phyloP scores from a whole-genome alignment of 2,888 invertebrate species.

The Drepana falcataria region DNA sequence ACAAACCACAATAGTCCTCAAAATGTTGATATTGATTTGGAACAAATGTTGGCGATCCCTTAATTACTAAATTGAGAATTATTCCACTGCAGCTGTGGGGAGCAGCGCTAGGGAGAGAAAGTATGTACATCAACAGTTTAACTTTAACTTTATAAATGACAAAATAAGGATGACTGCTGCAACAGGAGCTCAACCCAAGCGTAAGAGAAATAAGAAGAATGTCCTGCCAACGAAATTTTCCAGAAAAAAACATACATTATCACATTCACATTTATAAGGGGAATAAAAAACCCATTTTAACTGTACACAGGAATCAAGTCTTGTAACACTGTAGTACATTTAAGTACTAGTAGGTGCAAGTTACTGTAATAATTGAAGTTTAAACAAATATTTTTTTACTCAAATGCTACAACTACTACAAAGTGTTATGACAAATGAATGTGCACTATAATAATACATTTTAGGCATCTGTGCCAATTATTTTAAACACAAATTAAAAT shows the following conservation, averaged over 20 bases:
- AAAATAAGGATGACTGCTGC: slow-evolving; percentile 19
- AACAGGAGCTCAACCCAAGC: slow-evolving; percentile 39
- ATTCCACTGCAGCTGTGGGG: slow-evolving; percentile 77
- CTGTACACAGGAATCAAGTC: no score
- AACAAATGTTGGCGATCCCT: slow-evolving; percentile 60
- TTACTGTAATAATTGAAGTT: no score
- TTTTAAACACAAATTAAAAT: no score
- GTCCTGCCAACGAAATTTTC: slow-evolving; percentile 71
- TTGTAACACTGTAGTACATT: no score
- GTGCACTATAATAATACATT: no score
- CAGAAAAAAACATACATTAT: slow-evolving; percentile 41
- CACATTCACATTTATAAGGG: slow-evolving; percentile 11
- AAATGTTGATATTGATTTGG: slow-evolving; percentile 41
- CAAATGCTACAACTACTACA: no score
- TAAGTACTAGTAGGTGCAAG: no score
- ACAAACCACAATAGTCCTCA: slow-evolving; percentile 55
- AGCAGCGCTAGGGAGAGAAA: slow-evolving; percentile 68
- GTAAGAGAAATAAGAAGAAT: slow-evolving; percentile 73
- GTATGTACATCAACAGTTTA: slow-evolving; percentile 39
- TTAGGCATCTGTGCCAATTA: no score
- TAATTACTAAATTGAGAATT: slow-evolving; percentile 54
- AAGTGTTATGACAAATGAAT: no score
- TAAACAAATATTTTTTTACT: no score
- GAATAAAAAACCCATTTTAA: not conserved
- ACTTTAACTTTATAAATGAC: slow-evolving; percentile 17